Evolutionary conservation across 2,113 vertebrate species (phyloP), one percentile per base, ranked within the genome.

Genomic region (Anseranas semipalmata): DNA sequence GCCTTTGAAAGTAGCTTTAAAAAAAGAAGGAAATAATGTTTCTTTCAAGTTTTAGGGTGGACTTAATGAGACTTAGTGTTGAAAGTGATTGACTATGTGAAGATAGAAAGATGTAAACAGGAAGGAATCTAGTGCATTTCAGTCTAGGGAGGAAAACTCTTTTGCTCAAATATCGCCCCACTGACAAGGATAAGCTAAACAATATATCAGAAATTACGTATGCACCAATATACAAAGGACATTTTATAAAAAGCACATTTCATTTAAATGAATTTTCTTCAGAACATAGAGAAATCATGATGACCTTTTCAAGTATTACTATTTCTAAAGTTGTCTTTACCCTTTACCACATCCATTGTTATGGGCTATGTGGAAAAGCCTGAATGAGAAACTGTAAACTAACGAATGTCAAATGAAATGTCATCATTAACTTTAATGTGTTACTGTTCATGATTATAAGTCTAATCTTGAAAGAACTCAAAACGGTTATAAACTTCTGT

Each of bases 351-450:
- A 88, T 93, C 76, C 39, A 76, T 96, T 94, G 97, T 71, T 83
- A 86, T 37, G 84, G 65, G 27, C 86, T 87, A 73, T 68, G 60
- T 92, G 78, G 80, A 93, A 93, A 92, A 89, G 67, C 43, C n/a
- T 75, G 88, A 95, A 63, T 33, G 27, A 96, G 77, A 85, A 95
- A 58, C 91, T 87, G 89, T 95, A 92, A 96, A 90, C 32, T 74
- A 67, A 18, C 71, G 94, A 95, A 91, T 72, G 84, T 95, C 92
- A 97, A 78, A 89, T 55, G 86, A 96, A 96, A 97, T 97, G 93
- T 95, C 73, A 88, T 93, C 76, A 89, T 93, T 96, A 93, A 71
- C 79, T 94, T 96, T 97, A 76, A 87, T 90, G 63, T 85, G 27
- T 76, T 95, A 70, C 74, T 94, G 28, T 72, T 92, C 84, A 70